Evolutionary conservation across 2,888 invertebrate genomes (phyloP).

Genomic region (Drosophila niveifrons): DNA sequence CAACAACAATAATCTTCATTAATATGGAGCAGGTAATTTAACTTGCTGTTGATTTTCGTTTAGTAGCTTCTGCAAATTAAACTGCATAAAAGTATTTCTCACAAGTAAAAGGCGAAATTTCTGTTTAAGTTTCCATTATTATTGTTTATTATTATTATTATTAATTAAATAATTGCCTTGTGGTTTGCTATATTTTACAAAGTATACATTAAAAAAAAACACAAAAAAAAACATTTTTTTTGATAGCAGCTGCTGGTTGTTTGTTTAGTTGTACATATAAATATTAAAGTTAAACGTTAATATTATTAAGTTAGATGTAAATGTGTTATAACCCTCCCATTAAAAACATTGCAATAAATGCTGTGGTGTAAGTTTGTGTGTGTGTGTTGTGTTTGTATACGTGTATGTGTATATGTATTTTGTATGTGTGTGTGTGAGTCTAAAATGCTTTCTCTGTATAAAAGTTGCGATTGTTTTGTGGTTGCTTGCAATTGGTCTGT

Average conservation of each 20-base stretch:
- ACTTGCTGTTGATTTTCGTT: no score
- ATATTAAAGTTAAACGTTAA: conserved; percentile 63
- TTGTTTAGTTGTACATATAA: conserved; percentile 66
- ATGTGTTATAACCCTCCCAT: conserved; percentile 48
- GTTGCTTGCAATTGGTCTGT: conserved; percentile 49
- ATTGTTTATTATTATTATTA: conserved; percentile 52
- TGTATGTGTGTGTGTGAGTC: conserved; percentile 14
- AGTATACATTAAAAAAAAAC: conserved; percentile 67
- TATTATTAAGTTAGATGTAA: conserved; percentile 50
- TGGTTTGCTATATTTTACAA: conserved; percentile 74
- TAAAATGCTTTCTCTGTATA: conserved; percentile 14
- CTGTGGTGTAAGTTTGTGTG: conserved; percentile 30
- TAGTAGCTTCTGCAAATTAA: no score
- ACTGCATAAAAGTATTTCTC: no score
- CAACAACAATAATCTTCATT: no score
- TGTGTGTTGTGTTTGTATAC: conserved; percentile 24
- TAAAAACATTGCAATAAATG: conserved; percentile 55
- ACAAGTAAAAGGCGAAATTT: no score
- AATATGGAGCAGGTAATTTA: no score
- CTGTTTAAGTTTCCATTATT: conserved; percentile 42
- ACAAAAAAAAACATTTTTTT: conserved; percentile 39
- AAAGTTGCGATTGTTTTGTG: conserved; percentile 37
- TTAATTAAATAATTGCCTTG: conserved; percentile 67
- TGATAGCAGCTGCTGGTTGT: conserved; percentile 45
- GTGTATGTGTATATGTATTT: not conserved